phyloP scores from a whole-genome alignment of 2,113 vertebrate species.

The Osmerus eperlanus region DNA sequence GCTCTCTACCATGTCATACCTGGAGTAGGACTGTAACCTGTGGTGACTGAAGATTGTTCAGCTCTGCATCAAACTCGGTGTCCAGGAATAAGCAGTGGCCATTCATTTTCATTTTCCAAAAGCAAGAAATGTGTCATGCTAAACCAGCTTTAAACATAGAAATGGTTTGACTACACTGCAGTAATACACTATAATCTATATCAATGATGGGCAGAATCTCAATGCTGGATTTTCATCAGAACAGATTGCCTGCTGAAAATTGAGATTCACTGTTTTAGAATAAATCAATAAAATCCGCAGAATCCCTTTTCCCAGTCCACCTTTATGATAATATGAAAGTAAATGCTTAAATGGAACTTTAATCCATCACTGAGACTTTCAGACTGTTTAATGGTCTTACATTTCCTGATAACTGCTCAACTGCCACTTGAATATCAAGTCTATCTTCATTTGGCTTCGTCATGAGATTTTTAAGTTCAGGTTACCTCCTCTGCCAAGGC shows the following conservation, averaged over 20 bases:
- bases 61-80: conserved; percentile 6
- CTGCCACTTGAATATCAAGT: conserved; percentile 62
- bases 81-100: conserved; percentile 34
- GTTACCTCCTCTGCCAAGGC: conserved; percentile 44
- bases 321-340: conserved; percentile 67
- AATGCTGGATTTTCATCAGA: conserved; percentile 62
- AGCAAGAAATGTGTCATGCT: conserved; percentile 56
- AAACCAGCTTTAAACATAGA: conserved; percentile 60
- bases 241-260: conserved; percentile 63
- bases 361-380: conserved; percentile 57
- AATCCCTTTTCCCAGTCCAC: conserved; percentile 60
- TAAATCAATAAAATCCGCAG: conserved; percentile 64
- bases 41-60: background rate
- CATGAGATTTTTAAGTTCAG: conserved; percentile 45
- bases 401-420: conserved; percentile 65
- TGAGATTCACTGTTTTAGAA: conserved; percentile 68
- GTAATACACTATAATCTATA: conserved; percentile 67
- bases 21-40: background rate
- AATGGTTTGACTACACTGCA: conserved; percentile 62
- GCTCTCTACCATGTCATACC: too few species aligned
- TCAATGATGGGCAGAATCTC: conserved; percentile 57
- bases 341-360: conserved; percentile 61
- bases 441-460: conserved; percentile 64
- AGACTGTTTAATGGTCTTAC: conserved; percentile 55
- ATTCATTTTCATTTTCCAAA: conserved; percentile 63